phyloP scores from a whole-genome alignment of 2,113 vertebrate genomes.

The Paedocypris sp. region DNA sequence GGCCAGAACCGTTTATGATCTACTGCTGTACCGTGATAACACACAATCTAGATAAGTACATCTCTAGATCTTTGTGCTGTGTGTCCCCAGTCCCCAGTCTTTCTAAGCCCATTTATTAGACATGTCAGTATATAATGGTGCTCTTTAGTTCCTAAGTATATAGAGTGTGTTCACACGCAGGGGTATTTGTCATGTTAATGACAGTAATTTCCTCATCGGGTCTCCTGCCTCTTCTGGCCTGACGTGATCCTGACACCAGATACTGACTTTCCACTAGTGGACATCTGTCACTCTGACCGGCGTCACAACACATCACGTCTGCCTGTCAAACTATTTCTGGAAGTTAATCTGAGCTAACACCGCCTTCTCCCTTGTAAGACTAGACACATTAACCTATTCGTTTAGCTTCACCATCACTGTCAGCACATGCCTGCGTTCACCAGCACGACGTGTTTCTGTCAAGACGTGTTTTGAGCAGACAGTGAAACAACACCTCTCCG shows the following conservation, averaged over 20 bases:
- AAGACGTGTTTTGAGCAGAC: not conserved
- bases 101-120: conserved; percentile 27
- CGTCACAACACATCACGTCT: conserved; percentile 48
- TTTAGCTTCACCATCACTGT: conserved; percentile 61
- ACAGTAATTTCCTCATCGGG: conserved; percentile 35
- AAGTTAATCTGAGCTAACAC: conserved; percentile 22
- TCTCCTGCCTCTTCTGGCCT: conserved; percentile 13
- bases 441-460: conserved; percentile 32
- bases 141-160: conserved; percentile 36
- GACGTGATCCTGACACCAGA: conserved; percentile 11
- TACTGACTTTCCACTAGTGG: conserved; percentile 37
- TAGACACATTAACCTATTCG: conserved; percentile 66
- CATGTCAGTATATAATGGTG: conserved; percentile 34
- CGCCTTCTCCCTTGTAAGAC: conserved; percentile 45
- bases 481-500: conserved; percentile 40
- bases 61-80: conserved; percentile 1
- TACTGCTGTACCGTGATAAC: not conserved
- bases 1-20: not conserved
- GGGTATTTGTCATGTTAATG: conserved; percentile 36
- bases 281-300: conserved; percentile 64
- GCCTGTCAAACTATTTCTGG: conserved; percentile 49
- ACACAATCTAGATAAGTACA: not conserved
- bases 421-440: conserved; percentile 31
- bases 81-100: conserved; percentile 18
- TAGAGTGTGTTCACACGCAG: conserved; percentile 23